Evolutionary conservation across 2,797 vertebrate genomes (phyloP), one percentile per base, ranked within the genome.

Genomic region (Catostomus latipinnis): DNA sequence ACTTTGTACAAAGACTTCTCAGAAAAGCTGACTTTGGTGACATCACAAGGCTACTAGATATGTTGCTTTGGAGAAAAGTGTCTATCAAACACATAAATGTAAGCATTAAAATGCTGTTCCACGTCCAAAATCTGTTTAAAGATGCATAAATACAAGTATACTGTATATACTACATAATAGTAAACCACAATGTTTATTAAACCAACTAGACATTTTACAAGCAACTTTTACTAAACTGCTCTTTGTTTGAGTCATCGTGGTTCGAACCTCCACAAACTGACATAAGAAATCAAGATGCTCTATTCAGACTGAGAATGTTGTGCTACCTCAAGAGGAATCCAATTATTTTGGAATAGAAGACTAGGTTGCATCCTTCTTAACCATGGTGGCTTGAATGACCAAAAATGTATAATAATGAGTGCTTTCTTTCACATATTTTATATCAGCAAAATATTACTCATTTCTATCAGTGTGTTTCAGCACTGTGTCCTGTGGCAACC

Each of bases 271-370:
- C 10, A 12, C 52, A 53, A 53, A 53, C 10, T 80, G 16, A 60
- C 12, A 80, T 67, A 58, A 43, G 10, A 60, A 52, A 58, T 66
- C 49, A 71, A 62, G 8, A 62, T 54, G 43, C 56, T n/a, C 8
- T 72, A 7, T 52, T 77, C 34, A 69, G 52, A 78, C 48, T 70
- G 5, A 60, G 71, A 74, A 70, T 54, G 50, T 63, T 45, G 18
- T 66, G 57, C 45, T 78, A 9, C 9, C 8, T 54, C 65, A 18
- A 22, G 13, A 45, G 46, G 45, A 71, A 81, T 56, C 14, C 0
- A 63, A 22, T 9, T 5, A 68, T 60, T 81, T 81, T 0, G 10
- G 5, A 71, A 46, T n/a, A 13, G 45, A 10, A 62, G 54, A 65
- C 5, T 73, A 57, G 11, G 14, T 14, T 16, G 6, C 54, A 67